Evolutionary conservation across 1,140 invertebrate species (phyloP), one percentile per base, ranked within the genome.

Genomic region (Tetraneura akinire): DNA sequence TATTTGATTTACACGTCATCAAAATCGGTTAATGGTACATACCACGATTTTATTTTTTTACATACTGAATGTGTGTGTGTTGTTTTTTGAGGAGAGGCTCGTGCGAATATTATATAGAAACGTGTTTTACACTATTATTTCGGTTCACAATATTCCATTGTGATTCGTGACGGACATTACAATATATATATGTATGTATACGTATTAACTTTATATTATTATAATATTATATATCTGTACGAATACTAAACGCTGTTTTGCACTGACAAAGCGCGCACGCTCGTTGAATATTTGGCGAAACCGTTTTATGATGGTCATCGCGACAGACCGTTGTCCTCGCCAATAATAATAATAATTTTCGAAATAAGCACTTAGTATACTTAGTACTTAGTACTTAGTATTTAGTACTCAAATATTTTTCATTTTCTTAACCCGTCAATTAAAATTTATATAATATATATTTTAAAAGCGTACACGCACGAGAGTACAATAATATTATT

Each of bases 121-220:
- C 37, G 64, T 68, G 26, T n/a, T 62, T 42, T n/a, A 37, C 32
- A 68, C 42, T 23, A 68, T 47, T 68, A 68, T 68, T 68, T 68
- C 45, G 45, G 37, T 68, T 68, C 37, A 8, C 23, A 51, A 71
- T 37, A 37, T 51, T 71, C 68, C 45, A 71, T 71, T 51, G 47
- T 51, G 68, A 71, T 51, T 71, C 68, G 68, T 71, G 68, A 71
- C 23, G 45, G 47, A 70, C 66, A 49, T 70, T 70, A 49, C 49
- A 71, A 70, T 47, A 68, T 18, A 49, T 14, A 49, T 26, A 47
- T 49, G n/a, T n/a, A n/a, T n/a, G n/a, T n/a, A n/a, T n/a, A n/a
- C n/a, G n/a, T n/a, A n/a, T n/a, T n/a, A n/a, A n/a, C n/a, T n/a
- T n/a, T 37, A 37, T 37, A 4, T 37, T 4, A 37, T 4, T 37